Conservation (phyloP, 2,113 vertebrate genomes). For the Poeciliopsis turrubarensis region DNA sequence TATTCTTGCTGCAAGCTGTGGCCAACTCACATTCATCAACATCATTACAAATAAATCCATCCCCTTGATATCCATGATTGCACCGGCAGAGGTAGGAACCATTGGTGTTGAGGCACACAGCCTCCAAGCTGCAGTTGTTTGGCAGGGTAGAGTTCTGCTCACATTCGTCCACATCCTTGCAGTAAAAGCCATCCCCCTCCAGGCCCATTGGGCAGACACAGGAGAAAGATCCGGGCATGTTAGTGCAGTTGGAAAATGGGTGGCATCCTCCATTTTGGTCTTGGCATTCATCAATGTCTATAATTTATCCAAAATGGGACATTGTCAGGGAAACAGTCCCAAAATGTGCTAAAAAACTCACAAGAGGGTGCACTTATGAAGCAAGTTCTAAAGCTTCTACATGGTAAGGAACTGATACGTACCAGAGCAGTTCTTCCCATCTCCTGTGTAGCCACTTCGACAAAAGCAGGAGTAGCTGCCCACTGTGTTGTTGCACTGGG, state of each 20-base stretch:
- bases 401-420: conserved; percentile 35
- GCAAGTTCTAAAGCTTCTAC: neutral
- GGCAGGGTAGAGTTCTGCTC: conserved; percentile 57
- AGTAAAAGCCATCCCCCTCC: conserved; percentile 78
- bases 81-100: conserved; percentile 81
- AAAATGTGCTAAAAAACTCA: conserved; percentile 59
- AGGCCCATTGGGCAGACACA: conserved; percentile 80
- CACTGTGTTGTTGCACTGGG: conserved; percentile 77
- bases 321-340: conserved; percentile 79
- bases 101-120: conserved; percentile 75
- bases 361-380: conserved; percentile 43
- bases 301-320: conserved; percentile 87
- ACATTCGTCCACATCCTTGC: conserved; percentile 83
- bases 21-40: conserved; percentile 77
- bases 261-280: conserved; percentile 83
- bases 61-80: conserved; percentile 74
- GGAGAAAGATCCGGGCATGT: conserved; percentile 76
- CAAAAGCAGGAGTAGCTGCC: conserved; percentile 80
- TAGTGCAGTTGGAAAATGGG: conserved; percentile 78
- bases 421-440: conserved; percentile 84
- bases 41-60: conserved; percentile 78
- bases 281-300: conserved; percentile 89
- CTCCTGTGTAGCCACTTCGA: conserved; percentile 80
- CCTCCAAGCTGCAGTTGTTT: conserved; percentile 76
- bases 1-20: conserved; percentile 71